Evolutionary conservation across 2,113 vertebrate genomes (phyloP), one percentile per base, ranked within the genome.

Genomic region (Tragelaphus scriptus): DNA sequence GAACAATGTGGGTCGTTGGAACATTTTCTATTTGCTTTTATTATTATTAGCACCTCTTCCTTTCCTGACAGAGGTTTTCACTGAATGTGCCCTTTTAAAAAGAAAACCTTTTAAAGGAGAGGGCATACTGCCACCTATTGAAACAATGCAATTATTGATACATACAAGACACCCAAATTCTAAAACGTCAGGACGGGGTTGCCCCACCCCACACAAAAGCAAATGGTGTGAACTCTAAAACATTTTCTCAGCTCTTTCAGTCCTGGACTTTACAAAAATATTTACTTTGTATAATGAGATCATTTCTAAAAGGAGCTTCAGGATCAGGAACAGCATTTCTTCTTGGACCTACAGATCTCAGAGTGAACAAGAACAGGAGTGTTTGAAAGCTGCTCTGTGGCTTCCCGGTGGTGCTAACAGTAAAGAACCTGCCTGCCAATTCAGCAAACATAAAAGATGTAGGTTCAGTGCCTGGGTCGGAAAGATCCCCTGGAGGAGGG

Each of bases 61-160:
- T 82, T 51, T 79, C 36, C n/a, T 23, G 32, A 7, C 32, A 30
- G 77, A 85, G 51, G 2, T 9, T 80, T 19, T 49, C 17, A 56
- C 32, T 12, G 36, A 75, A 7, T 7, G 1, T 1, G 11, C 1
- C 7, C 15, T 79, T 58, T 32, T 28, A 86, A 81, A 87, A 90
- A 75, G 17, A 40, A 12, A 28, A 59, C 5, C n/a, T 40, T 84
- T 91, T 12, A 97, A 94, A 94, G 15, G n/a, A 91, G 85, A 94
- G 90, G 77, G 44, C 58, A 16, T 95, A 89, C 97, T 97, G 98
- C 97, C 97, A 90, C 95, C 98, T 98, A 88, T 28, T 55, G 98
- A 94, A 92, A 90, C 55, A 51, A 93, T 0, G 15, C 4, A 40
- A 40, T 49, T 25, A 77, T 44, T 77, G 71, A 44, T 44, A 92